phyloP scores from a whole-genome alignment of 1,140 invertebrate genomes.

The Armadillidium nasatum region DNA sequence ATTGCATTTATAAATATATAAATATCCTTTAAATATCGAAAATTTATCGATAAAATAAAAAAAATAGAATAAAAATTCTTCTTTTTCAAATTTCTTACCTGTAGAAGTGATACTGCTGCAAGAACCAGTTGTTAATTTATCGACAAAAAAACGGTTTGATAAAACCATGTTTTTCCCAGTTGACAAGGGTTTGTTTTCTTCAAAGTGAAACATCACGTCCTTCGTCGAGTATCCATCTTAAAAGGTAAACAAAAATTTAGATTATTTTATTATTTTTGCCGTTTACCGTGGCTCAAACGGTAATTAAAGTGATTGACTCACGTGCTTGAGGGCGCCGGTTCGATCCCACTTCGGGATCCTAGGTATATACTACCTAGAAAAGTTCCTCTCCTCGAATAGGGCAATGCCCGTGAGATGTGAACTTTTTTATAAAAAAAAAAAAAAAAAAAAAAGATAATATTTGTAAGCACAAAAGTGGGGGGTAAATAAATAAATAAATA shows the following conservation, averaged over 20 bases:
- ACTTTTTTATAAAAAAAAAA: too few relatives aligned
- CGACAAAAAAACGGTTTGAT: slow-evolving; percentile 5
- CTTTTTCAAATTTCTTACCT: neutral
- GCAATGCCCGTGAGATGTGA: too few relatives aligned
- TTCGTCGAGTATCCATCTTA: slow-evolving; percentile 29
- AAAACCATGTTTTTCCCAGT: neutral
- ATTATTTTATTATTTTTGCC: too few relatives aligned
- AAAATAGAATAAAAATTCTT: neutral
- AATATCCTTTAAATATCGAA: neutral
- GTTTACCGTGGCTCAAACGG: too few relatives aligned
- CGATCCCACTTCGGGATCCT: too few relatives aligned
- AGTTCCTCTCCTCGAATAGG: too few relatives aligned
- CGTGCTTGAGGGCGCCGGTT: too few relatives aligned
- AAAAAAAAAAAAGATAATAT: too few relatives aligned
- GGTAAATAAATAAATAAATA: too few relatives aligned
- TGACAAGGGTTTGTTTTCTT: neutral
- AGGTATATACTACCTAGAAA: too few relatives aligned
- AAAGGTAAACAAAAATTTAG: neutral
- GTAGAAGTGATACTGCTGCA: slow-evolving; percentile 31
- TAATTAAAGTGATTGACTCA: too few relatives aligned
- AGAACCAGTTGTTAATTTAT: slow-evolving; percentile 19
- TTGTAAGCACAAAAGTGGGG: too few relatives aligned
- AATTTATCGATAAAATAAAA: neutral
- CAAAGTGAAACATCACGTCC: slow-evolving; percentile 22
- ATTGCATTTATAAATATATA: neutral